These are phyloP conservation scores for Spisula solida DNA, from an alignment of 2,888 invertebrate genomes.

Conservation along the genomic window DNA sequence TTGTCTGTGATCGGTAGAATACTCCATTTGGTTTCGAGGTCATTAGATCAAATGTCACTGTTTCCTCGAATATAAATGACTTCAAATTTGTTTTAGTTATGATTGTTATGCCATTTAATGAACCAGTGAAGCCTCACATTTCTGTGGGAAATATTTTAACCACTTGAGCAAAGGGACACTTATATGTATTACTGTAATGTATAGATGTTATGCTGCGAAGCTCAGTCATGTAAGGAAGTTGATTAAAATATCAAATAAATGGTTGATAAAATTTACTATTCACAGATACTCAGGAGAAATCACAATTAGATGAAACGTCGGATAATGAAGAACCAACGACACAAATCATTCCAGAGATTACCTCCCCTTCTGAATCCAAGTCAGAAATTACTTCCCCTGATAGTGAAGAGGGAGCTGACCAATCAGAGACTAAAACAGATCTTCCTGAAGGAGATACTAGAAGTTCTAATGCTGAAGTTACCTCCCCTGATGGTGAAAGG, in stretches of 20 bases:
- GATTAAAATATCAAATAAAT: too few relatives aligned
- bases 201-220: too few relatives aligned
- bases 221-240: too few relatives aligned
- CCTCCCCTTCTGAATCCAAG: conserved; percentile 41
- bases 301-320: neutral
- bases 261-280: neutral
- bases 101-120: too few relatives aligned
- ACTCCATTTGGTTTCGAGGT: neutral
- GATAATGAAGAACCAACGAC: conserved; percentile 33
- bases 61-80: too few relatives aligned
- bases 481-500: conserved; percentile 22
- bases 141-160: too few relatives aligned
- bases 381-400: conserved; percentile 34
- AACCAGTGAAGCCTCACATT: too few relatives aligned
- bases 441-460: neutral
- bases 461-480: neutral
- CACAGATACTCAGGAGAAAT: conserved; percentile 14
- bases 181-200: too few relatives aligned
- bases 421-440: neutral
- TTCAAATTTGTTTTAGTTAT: too few relatives aligned
- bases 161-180: too few relatives aligned
- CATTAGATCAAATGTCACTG: too few relatives aligned
- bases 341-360: conserved; percentile 41
- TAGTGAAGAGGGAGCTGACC: neutral
- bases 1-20: too few relatives aligned